Percentiles rank a stretch among this genome's conserved stretches.
Evolutionary conservation across 2,113 vertebrate species (phyloP).

Genomic region (Corythoichthys intestinalis): DNA sequence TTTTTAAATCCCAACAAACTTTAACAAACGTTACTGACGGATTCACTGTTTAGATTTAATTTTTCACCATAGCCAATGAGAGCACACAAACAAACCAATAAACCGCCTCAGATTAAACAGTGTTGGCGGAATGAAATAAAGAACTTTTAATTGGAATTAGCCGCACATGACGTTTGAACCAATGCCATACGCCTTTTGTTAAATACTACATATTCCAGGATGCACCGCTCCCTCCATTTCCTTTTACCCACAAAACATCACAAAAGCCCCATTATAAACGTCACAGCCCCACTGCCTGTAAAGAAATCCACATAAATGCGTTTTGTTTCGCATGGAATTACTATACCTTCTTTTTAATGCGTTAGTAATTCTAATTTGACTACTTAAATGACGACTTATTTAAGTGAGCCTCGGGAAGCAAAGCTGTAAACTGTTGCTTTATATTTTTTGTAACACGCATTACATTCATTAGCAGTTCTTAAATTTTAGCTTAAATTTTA

Average conservation of each 20-base stretch:
- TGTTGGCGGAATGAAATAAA: background rate
- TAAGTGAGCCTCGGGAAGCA: background rate
- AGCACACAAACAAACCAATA: background rate
- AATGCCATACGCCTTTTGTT: background rate
- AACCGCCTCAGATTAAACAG: background rate
- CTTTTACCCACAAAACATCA: conserved; percentile 32
- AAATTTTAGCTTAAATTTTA: background rate
- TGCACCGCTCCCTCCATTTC: conserved; percentile 22
- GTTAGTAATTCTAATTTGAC: fast-evolving
- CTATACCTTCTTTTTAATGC: background rate
- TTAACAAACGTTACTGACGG: no score
- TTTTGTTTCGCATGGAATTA: background rate
- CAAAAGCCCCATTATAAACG: conserved; percentile 21
- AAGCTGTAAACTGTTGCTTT: background rate
- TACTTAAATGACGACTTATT: background rate
- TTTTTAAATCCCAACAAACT: no score
- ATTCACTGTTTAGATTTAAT: background rate
- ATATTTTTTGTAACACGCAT: background rate
- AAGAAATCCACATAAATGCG: conserved; percentile 1
- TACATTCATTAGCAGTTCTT: background rate
- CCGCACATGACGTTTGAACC: background rate
- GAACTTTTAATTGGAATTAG: background rate
- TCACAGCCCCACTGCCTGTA: conserved; percentile 33
- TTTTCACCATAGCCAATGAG: background rate
- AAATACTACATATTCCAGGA: conserved; percentile 59